phyloP scores from a whole-genome alignment of 2,888 invertebrate genomes.

The Iselma pallidipennis region DNA sequence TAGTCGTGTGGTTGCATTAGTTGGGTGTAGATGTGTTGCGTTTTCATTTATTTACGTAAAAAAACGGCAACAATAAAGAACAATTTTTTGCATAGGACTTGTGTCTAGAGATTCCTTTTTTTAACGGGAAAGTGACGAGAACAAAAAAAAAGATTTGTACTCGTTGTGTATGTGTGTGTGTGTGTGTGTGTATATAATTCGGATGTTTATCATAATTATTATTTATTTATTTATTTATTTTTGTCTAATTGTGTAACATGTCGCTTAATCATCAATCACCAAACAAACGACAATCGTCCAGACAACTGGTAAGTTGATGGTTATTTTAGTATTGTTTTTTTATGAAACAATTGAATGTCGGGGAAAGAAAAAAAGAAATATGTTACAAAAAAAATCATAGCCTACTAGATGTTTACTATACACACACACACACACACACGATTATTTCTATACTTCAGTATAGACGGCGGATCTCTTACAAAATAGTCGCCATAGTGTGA shows the following conservation, averaged over 20 bases:
- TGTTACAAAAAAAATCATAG: background rate
- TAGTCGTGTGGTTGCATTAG: slow-evolving; percentile 53
- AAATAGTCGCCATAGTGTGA: slow-evolving; percentile 65
- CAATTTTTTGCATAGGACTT: too few relatives aligned
- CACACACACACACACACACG: too few relatives aligned
- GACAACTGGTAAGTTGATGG: slow-evolving; percentile 62
- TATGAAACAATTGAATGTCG: background rate
- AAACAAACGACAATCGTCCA: slow-evolving; percentile 63
- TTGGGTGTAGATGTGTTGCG: slow-evolving; percentile 41
- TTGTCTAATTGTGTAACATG: slow-evolving; percentile 58
- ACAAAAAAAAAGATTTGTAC: too few relatives aligned
- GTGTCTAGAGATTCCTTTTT: too few relatives aligned
- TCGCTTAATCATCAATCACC: slow-evolving; percentile 59
- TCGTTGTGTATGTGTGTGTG: slow-evolving; percentile 35
- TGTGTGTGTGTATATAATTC: background rate
- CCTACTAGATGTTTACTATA: too few relatives aligned
- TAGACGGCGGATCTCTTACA: background rate
- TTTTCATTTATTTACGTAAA: slow-evolving; percentile 29
- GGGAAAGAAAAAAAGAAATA: background rate
- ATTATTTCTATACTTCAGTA: background rate
- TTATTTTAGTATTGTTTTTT: slow-evolving; percentile 28
- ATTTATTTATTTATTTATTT: slow-evolving; percentile 5
- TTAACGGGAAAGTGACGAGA: too few relatives aligned
- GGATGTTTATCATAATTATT: slow-evolving; percentile 3
- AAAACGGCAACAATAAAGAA: too few relatives aligned